Percentiles rank a stretch among this genome's conserved stretches.
Conservation (phyloP, 1,140 invertebrate species). For the Aleiodes sp. region DNA sequence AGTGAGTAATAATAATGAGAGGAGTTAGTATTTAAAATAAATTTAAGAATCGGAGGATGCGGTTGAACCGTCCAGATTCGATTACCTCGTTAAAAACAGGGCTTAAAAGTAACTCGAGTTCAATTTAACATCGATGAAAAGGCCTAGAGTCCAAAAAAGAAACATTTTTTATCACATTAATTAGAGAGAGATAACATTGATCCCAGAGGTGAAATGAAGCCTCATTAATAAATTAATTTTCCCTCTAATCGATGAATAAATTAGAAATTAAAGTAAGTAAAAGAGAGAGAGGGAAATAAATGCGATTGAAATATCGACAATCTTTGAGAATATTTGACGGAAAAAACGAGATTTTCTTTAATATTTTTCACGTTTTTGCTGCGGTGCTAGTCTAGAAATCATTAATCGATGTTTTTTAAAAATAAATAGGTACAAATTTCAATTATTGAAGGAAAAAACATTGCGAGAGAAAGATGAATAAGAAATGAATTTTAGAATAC, state of each 20-base stretch:
- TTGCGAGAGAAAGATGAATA: neutral
- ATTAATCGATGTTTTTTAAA: neutral
- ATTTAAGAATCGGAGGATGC: neutral
- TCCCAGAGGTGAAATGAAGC: too few species aligned
- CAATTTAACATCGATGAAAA: neutral
- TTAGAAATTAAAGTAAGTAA: neutral
- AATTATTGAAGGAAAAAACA: neutral
- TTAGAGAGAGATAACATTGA: neutral
- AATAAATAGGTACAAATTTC: neutral
- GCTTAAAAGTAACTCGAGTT: neutral
- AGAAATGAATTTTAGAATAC: neutral
- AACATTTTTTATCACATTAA: neutral
- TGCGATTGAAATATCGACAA: neutral
- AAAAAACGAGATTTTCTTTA: too few species aligned
- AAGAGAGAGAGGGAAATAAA: neutral
- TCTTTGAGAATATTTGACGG: neutral
- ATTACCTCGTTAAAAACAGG: slow-evolving; percentile 11
- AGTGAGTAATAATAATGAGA: neutral
- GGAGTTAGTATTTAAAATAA: neutral
- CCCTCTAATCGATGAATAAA: neutral
- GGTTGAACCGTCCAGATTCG: slow-evolving; percentile 11
- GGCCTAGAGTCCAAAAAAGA: neutral
- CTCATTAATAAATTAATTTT: too few species aligned
- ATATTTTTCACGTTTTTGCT: neutral
- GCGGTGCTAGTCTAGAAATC: neutral